Conservation (phyloP, 2,797 vertebrate genomes). For the Australoheros facetus region DNA sequence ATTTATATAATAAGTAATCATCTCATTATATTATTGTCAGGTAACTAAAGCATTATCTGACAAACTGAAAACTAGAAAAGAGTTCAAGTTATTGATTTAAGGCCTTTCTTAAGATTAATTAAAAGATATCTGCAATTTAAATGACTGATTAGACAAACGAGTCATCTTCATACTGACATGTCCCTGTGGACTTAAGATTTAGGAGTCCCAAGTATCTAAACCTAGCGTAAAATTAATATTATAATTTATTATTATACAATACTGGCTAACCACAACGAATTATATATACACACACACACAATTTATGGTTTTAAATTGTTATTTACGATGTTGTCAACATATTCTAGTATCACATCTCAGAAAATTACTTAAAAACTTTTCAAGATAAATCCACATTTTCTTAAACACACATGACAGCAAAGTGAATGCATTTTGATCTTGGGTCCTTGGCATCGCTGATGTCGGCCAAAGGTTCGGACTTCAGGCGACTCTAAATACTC, state of each 20-base stretch:
- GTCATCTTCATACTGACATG: background rate
- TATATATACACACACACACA: too few species aligned
- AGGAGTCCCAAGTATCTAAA: background rate
- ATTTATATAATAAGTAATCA: too few species aligned
- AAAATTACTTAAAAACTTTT: background rate
- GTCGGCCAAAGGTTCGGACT: background rate
- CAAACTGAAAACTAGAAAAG: background rate
- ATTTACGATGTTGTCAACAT: background rate
- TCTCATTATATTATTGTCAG: background rate
- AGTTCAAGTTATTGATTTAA: background rate
- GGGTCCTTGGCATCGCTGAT: background rate
- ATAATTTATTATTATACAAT: background rate
- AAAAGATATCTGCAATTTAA: background rate
- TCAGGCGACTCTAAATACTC: background rate
- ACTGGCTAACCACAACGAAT: background rate
- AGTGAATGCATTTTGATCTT: background rate
- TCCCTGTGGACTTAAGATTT: too few species aligned
- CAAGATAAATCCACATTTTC: background rate
- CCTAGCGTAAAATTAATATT: background rate
- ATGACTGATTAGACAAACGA: background rate
- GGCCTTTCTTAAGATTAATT: background rate
- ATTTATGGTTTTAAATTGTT: background rate
- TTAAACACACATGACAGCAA: background rate
- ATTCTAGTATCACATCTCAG: background rate
- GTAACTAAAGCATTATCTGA: background rate